Evolutionary conservation across 2,113 vertebrate genomes (phyloP).

Genomic region (Pygathrix nemaeus): DNA sequence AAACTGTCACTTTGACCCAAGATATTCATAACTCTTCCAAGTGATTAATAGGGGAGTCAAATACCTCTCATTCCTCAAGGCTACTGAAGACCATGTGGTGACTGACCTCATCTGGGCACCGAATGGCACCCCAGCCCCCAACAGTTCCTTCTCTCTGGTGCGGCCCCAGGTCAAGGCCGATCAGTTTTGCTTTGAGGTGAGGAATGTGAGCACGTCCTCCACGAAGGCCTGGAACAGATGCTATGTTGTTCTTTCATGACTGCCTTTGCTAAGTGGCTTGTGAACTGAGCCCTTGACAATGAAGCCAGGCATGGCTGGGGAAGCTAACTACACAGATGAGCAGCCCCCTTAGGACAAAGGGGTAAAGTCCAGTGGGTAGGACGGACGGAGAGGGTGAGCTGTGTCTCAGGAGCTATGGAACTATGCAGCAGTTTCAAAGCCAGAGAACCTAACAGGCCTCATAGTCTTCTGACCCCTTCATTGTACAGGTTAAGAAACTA

Average conservation of each 20-base stretch:
- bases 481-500: conserved; percentile 2
- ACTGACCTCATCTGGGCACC: conserved; percentile 53
- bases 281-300: conserved; percentile 1
- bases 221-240: conserved; percentile 50
- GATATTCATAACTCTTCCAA: conserved; percentile 50
- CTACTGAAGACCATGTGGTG: conserved; percentile 48
- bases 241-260: conserved; percentile 48
- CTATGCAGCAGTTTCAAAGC: neutral
- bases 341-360: neutral
- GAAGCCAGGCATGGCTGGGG: neutral
- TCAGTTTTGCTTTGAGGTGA: conserved; percentile 68
- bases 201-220: conserved; percentile 61
- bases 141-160: neutral
- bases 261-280: conserved; percentile 49
- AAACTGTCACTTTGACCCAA: conserved; percentile 43
- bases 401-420: neutral
- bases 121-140: conserved; percentile 27
- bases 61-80: conserved; percentile 63
- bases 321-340: conserved; percentile 3
- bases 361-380: neutral
- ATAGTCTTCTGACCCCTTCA: neutral
- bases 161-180: conserved; percentile 67
- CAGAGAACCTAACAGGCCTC: neutral
- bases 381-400: neutral
- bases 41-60: conserved; percentile 49